Evolutionary conservation across 1,140 invertebrate species (phyloP).

Genomic region (Drosophila guanche): DNA sequence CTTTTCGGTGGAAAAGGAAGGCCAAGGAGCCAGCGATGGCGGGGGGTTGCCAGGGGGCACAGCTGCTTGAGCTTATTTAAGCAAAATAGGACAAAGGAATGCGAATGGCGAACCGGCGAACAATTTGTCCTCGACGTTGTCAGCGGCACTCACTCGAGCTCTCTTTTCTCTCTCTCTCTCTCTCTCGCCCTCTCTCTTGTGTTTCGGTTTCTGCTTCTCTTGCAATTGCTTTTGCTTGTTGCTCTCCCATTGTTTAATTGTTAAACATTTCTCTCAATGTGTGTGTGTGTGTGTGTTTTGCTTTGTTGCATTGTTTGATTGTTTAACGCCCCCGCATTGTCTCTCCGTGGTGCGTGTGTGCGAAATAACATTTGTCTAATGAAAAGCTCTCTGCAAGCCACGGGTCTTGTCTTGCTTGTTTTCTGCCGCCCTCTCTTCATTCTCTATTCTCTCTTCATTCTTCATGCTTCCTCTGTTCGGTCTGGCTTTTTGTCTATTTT

Average conservation of each 20-base stretch:
- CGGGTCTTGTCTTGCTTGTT: constrained; percentile 16
- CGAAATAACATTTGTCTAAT: constrained; percentile 76
- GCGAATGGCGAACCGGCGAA: constrained; percentile 46
- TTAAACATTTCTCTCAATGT: constrained; percentile 61
- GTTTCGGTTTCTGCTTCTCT: constrained; percentile 50
- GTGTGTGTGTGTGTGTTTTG: constrained; percentile 21
- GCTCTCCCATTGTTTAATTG: constrained; percentile 75
- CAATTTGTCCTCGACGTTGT: constrained; percentile 73
- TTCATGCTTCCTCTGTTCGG: background rate
- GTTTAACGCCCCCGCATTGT: constrained; percentile 56
- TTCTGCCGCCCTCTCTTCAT: background rate
- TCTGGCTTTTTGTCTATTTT: constrained; percentile 52
- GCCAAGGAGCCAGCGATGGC: background rate
- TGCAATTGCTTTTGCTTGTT: constrained; percentile 65
- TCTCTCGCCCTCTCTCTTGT: background rate
- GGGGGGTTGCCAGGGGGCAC: constrained; percentile 6
- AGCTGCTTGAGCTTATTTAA: constrained; percentile 64
- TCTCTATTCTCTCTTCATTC: background rate
- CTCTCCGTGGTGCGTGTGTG: constrained; percentile 28
- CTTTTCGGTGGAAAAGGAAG: constrained; percentile 34
- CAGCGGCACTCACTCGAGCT: constrained; percentile 37
- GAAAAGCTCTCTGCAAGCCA: constrained; percentile 36
- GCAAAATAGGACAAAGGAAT: constrained; percentile 54
- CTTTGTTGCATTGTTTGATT: constrained; percentile 67
- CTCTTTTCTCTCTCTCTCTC: too few species aligned